These are phyloP conservation scores for Acrocephalus arundinaceus DNA, from an alignment of 2,113 vertebrate species.

Conservation along the genomic window DNA sequence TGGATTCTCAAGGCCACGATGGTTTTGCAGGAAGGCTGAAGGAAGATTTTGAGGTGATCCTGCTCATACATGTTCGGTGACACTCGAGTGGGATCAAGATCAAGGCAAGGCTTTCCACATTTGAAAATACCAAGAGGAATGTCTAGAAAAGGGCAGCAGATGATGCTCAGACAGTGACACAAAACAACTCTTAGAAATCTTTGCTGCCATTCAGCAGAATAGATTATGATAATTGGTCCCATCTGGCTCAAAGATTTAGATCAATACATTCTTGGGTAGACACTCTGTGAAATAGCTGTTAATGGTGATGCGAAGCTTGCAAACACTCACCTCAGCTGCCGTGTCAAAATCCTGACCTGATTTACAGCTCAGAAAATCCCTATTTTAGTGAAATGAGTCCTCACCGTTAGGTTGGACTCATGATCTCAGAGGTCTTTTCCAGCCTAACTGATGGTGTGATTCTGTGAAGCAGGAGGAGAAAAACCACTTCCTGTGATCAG, in stretches of 20 bases:
- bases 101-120: not conserved
- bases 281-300: not conserved
- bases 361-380: conserved; percentile 20
- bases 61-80: not conserved
- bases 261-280: not conserved
- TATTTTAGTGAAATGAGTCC: not conserved
- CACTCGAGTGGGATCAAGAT: not conserved
- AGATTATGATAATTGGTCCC: not conserved
- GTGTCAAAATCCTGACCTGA: not conserved
- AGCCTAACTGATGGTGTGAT: not conserved
- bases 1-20: not conserved
- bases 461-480: not conserved
- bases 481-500: not conserved
- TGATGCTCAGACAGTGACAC: not conserved
- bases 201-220: not conserved
- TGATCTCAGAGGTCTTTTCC: not conserved
- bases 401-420: not conserved
- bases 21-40: not conserved
- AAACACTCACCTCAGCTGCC: not conserved
- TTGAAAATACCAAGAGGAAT: not conserved
- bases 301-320: not conserved
- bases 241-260: conserved; percentile 19
- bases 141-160: not conserved
- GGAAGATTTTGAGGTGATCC: not conserved
- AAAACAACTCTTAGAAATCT: not conserved